Base-by-base conservation (phyloP, 2,888 invertebrate genomes). In the Meteorus colon region DNA sequence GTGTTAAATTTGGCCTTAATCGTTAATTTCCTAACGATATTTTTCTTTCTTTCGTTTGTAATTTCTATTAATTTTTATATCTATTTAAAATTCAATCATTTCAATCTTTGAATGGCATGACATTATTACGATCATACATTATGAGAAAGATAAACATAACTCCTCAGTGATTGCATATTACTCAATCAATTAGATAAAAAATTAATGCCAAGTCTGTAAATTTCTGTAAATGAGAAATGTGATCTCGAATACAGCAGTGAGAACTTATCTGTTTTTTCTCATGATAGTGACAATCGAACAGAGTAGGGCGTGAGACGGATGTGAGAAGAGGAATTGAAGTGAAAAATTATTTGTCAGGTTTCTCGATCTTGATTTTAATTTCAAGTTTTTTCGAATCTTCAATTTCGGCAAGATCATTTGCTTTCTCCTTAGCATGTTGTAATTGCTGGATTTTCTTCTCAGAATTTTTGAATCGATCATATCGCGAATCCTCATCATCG, bases 401-500 rank as follows among this genome's bases (percentile, higher is more conserved):
- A 16, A 89, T 91, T 48, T 88, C 88, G 29, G 87, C 87, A 77
- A 85, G 89, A 3, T 86, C 83, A 60, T 86, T 86, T n/a, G 89
- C 91, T 71, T 80, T 76, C 55, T 83, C 78, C 55, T 81, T 80
- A 63, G 81, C 81, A 81, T 81, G 79, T 19, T 55, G 55, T 5
- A 55, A 55, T 19, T 55, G 55, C 66, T 74, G 69, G 67, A 82
- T 78, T 59, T 83, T 91, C 86, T 94, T 94, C 84, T 94, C 94
- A 80, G 93, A 92, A 88, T 93, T 92, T 71, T 93, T 91, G 85
- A 93, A 93, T 82, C 93, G 92, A 88, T 93, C 93, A 82, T 93
- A 93, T 81, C 93, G 92, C 85, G 84, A 89, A 85, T 94, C 95
- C 81, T 94, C 95, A 81, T 93, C 93, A 80, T 93, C 93, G 62